Base-by-base conservation (phyloP, 2,888 invertebrate genomes). In the Dasysyrphus tricinctus region DNA sequence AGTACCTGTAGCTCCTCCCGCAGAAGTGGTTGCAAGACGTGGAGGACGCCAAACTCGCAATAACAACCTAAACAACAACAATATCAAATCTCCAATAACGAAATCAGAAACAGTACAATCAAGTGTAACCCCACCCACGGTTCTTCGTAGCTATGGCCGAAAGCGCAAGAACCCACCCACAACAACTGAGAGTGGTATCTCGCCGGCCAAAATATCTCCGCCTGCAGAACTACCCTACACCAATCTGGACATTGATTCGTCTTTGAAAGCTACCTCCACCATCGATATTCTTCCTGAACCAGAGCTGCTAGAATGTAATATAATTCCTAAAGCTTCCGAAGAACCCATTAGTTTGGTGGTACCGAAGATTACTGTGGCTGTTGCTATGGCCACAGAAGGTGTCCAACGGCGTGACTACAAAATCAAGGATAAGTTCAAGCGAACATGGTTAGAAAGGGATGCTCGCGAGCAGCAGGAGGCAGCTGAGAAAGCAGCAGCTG, bases 361-460 rank as follows among this genome's bases (percentile, higher is more conserved):
- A 42, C 82, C 86, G 16, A 86, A 86, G 34, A 24, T 61, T 8
- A 44, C 69, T 3, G 32, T 61, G 34, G 32, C 12, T 59, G 56
- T 47, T 11, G 47, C 2, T 19, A 2, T 7, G 14, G 1, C 56
- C 3, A 51, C 79, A 42, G 79, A 69, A 32, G 79, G 91, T 44
- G 91, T 90, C 16, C 91, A 90, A 54, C 89, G 90, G 51, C 91
- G 91, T 39, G 93, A 92, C 78, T 92, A 89, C 84, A 92, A 92
- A 86, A 90, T 92, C 75, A 92, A 92, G 88, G 92, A 91, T 76
- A 92, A 92, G 79, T 92, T 92, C 54, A 92, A 92, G 84, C 90
- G 92, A 42, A 91, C 92, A 1, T 92, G 92, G 73, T 86, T 92
- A 37, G 88, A 89, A 32, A 83, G 88, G 5, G 89, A 89, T 49